Evolutionary conservation across 2,113 vertebrate genomes (phyloP).

Genomic region (Tachysurus fulvidraco): DNA sequence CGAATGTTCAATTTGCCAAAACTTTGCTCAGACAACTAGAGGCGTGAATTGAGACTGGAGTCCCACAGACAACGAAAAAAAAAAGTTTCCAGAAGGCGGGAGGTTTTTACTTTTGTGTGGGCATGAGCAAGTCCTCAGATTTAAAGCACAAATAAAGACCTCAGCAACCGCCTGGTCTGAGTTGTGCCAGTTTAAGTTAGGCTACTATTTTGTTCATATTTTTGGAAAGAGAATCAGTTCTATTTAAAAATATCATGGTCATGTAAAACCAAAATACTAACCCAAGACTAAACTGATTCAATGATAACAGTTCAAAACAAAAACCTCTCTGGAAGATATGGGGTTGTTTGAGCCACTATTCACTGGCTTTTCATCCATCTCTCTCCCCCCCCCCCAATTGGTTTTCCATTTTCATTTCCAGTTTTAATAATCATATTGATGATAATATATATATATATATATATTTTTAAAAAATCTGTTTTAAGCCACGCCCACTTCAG

Average conservation of each 20-base stretch:
- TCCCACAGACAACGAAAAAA: neutral
- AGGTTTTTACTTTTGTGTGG: neutral
- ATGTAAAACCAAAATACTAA: neutral
- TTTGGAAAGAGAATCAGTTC: neutral
- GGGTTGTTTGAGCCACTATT: neutral
- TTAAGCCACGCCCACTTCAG: neutral
- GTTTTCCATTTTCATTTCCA: neutral
- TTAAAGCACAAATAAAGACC: conserved; percentile 4
- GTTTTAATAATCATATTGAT: neutral
- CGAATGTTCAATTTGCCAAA: neutral
- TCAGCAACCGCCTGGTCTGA: neutral
- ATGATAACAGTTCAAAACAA: neutral
- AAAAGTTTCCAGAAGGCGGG: neutral
- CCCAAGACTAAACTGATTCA: neutral
- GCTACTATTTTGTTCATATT: conserved; percentile 12
- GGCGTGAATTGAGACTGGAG: neutral
- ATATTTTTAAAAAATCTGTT: neutral
- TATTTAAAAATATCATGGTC: neutral
- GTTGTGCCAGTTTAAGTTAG: neutral
- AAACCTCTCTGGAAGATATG: neutral
- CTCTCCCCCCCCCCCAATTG: too few species aligned
- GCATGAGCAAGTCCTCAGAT: neutral
- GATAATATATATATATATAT: neutral
- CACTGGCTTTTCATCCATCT: neutral
- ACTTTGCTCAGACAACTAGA: neutral